These are phyloP conservation scores for Plemyria rubiginata DNA, from an alignment of 2,888 invertebrate species.

Conservation along the genomic window DNA sequence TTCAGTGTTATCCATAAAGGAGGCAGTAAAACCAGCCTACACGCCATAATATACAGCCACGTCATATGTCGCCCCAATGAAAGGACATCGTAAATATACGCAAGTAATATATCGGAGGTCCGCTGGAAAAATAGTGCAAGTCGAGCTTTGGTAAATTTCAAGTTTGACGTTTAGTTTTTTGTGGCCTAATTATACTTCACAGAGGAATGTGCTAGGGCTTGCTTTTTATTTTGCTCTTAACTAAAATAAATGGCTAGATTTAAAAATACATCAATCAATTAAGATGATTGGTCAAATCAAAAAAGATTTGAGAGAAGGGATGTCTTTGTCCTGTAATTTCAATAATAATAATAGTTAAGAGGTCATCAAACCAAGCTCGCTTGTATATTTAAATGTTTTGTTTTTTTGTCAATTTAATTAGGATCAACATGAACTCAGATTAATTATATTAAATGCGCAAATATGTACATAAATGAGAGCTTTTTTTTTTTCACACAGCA, in stretches of 20 bases:
- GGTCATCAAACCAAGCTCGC: too few species aligned
- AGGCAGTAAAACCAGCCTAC: slow-evolving; percentile 42
- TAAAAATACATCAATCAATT: too few species aligned
- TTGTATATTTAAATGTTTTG: too few species aligned
- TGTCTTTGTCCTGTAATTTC: too few species aligned
- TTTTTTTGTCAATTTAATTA: not conserved
- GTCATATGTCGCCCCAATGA: slow-evolving; percentile 54
- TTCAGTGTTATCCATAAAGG: not conserved
- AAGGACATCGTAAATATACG: slow-evolving; percentile 55
- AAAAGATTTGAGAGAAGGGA: too few species aligned
- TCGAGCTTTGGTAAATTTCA: slow-evolving; percentile 8
- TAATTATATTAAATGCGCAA: not conserved
- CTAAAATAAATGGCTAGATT: too few species aligned
- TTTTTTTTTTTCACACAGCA: too few species aligned
- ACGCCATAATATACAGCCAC: slow-evolving; percentile 51
- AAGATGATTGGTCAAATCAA: too few species aligned
- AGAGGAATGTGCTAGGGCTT: not conserved
- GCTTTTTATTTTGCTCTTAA: too few species aligned
- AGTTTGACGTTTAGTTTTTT: not conserved
- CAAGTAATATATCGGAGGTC: slow-evolving; percentile 40
- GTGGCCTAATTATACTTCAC: not conserved
- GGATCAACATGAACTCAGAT: not conserved
- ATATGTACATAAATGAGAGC: slow-evolving; percentile 2
- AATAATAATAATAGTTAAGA: too few species aligned
- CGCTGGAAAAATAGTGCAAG: slow-evolving; percentile 32